These are phyloP conservation scores for Dicrostonyx torquatus DNA, from an alignment of 2,797 vertebrate genomes.

Conservation along the genomic window DNA sequence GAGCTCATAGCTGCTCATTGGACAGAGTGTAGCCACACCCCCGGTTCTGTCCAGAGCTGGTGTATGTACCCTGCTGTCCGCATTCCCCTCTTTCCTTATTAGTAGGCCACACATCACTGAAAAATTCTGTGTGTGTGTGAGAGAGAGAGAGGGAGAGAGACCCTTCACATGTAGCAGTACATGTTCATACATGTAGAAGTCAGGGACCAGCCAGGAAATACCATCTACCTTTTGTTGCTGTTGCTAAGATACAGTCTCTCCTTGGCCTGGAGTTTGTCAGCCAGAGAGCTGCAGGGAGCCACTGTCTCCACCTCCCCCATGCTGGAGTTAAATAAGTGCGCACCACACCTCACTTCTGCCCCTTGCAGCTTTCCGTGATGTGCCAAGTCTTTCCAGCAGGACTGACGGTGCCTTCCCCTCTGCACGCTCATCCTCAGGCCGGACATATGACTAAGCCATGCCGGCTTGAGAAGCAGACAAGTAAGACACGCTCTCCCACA, in stretches of 20 bases:
- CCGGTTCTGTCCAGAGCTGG: neutral
- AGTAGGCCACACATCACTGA: neutral
- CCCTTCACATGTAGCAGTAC: neutral
- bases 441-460: neutral
- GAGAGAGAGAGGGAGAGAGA: no score
- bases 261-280: neutral
- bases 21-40: neutral
- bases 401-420: neutral
- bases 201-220: neutral
- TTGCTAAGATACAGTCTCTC: neutral
- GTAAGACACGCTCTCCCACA: neutral
- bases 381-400: neutral
- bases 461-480: neutral
- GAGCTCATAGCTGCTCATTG: neutral
- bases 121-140: neutral
- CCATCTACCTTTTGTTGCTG: neutral
- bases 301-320: neutral
- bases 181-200: neutral
- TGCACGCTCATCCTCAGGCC: neutral
- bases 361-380: neutral
- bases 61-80: neutral
- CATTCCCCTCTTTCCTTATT: neutral
- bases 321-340: neutral
- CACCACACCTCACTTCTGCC: neutral
- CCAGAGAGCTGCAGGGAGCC: neutral